A percentile compares a stretch with the other conserved stretches of the same genome.
Evolutionary conservation across 2,888 invertebrate genomes (phyloP).

Genomic region (Helleia helle): DNA sequence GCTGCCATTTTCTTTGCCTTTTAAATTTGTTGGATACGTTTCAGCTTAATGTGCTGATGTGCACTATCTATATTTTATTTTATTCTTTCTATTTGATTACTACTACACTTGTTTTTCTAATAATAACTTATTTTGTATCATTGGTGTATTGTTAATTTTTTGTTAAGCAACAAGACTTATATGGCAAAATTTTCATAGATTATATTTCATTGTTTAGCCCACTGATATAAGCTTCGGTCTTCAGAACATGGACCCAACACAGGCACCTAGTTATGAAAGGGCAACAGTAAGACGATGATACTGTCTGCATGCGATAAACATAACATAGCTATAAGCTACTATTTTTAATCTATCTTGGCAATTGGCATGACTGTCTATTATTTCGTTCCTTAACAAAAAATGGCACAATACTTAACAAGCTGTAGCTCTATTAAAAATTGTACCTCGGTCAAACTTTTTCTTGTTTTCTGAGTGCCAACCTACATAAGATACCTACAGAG

Average conservation of each 20-base stretch:
- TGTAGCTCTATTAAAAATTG: neutral
- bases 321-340: neutral
- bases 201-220: slow-evolving; percentile 35
- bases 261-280: slow-evolving; percentile 56
- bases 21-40: no score
- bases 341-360: neutral
- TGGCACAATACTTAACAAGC: neutral
- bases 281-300: slow-evolving; percentile 55
- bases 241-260: slow-evolving; percentile 56
- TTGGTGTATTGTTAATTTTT: neutral
- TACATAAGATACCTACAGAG: neutral
- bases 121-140: neutral
- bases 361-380: neutral
- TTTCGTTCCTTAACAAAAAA: slow-evolving; percentile 2
- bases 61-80: no score
- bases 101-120: no score
- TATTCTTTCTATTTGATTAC: no score
- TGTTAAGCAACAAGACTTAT: slow-evolving; percentile 1
- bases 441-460: no score
- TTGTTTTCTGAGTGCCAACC: neutral
- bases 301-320: slow-evolving; percentile 38
- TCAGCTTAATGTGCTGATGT: no score
- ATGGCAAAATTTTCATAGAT: slow-evolving; percentile 10
- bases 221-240: slow-evolving; percentile 62
- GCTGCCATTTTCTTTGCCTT: no score